Evolutionary conservation across 92 coral and sea anemone species (phyloP).

Genomic region (Anthopleura xanthogrammica): DNA sequence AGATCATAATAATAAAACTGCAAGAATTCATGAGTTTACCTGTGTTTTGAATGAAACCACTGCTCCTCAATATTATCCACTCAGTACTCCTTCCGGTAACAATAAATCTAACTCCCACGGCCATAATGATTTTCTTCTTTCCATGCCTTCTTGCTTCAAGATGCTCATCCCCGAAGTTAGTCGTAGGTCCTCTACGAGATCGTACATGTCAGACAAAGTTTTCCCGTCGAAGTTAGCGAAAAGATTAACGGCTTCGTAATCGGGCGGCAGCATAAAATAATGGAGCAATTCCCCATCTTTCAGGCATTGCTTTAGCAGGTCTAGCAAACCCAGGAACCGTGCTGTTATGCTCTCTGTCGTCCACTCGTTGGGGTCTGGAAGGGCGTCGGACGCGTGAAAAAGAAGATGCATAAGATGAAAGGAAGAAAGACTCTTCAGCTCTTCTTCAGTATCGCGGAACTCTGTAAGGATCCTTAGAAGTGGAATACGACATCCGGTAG

Average conservation of each 20-base stretch:
- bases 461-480: slow-evolving; percentile 91
- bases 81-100: slow-evolving; percentile 59
- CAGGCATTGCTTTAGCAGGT: slow-evolving; percentile 60
- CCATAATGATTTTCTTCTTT: slow-evolving; percentile 88
- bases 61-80: neutral
- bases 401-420: slow-evolving; percentile 90
- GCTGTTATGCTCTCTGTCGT: slow-evolving; percentile 76
- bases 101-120: slow-evolving; percentile 94
- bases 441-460: slow-evolving; percentile 92
- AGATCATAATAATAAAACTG: neutral
- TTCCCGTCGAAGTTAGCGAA: slow-evolving; percentile 88
- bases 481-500: slow-evolving; percentile 90
- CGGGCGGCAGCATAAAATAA: slow-evolving; percentile 99
- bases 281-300: slow-evolving; percentile 78
- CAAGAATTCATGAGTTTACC: neutral
- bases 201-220: slow-evolving; percentile 91
- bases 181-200: slow-evolving; percentile 73
- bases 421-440: slow-evolving; percentile 81
- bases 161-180: slow-evolving; percentile 70
- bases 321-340: slow-evolving; percentile 76
- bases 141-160: slow-evolving; percentile 74
- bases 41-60: neutral
- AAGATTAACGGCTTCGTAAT: slow-evolving; percentile 83
- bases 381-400: slow-evolving; percentile 85
- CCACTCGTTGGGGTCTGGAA: slow-evolving; percentile 87